phyloP scores from a whole-genome alignment of 2,888 invertebrate genomes.

The Drosophila macrospina region DNA sequence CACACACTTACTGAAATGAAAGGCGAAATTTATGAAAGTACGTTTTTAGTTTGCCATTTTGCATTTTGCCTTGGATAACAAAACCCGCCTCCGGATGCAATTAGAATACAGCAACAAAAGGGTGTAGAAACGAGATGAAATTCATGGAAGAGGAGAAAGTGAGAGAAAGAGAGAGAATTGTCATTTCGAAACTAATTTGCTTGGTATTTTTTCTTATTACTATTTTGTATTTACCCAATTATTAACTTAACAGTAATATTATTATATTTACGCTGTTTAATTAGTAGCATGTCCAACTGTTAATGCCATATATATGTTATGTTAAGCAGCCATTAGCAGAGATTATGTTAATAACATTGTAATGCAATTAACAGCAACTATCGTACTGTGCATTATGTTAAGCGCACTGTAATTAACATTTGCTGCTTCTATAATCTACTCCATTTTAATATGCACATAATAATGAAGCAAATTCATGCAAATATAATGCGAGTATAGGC shows the following conservation, averaged over 20 bases:
- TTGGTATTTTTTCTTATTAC: too few species aligned
- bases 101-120: slow-evolving; percentile 55
- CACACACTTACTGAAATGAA: neutral
- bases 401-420: too few species aligned
- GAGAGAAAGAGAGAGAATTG: neutral
- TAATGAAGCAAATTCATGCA: neutral
- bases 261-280: too few species aligned
- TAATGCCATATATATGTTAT: too few species aligned
- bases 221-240: too few species aligned
- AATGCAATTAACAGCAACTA: too few species aligned
- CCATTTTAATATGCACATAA: neutral
- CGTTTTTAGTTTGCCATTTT: slow-evolving; percentile 59
- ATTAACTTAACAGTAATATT: too few species aligned
- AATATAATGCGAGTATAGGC: neutral
- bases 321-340: neutral
- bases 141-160: neutral
- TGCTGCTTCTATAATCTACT: too few species aligned
- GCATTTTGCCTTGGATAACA: slow-evolving; percentile 38
- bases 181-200: neutral
- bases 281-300: neutral
- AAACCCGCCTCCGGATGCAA: slow-evolving; percentile 66
- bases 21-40: slow-evolving; percentile 54
- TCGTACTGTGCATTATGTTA: too few species aligned
- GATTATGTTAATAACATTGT: neutral
- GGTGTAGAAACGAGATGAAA: slow-evolving; percentile 5